Conservation (phyloP, 2,888 invertebrate species). For the Drosophila nr. medialis region DNA sequence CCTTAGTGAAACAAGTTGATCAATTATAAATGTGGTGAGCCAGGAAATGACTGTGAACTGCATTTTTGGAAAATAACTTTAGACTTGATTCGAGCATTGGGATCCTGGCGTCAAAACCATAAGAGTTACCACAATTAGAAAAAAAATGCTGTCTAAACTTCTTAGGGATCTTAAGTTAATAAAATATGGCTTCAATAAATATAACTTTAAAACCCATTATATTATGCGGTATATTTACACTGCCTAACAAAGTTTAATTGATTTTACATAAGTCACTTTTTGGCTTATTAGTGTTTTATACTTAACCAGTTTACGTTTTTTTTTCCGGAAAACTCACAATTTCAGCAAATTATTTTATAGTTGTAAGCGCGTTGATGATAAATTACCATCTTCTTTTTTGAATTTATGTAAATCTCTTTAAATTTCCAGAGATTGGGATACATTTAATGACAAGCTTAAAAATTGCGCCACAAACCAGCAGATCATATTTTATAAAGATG, state of each 20-base stretch:
- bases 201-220: background rate
- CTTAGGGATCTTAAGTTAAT: background rate
- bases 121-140: background rate
- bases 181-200: background rate
- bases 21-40: conserved; percentile 16
- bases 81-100: background rate
- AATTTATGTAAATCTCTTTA: background rate
- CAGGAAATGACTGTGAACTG: conserved; percentile 18
- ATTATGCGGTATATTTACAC: background rate
- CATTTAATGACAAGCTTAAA: background rate
- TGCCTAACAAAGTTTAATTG: background rate
- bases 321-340: background rate
- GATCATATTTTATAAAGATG: background rate
- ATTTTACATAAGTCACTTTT: background rate
- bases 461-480: background rate
- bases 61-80: background rate
- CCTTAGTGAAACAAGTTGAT: conserved; percentile 27
- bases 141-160: background rate
- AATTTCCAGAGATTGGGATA: background rate
- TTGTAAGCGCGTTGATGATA: background rate
- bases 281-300: background rate
- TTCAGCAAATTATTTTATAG: background rate
- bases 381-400: background rate
- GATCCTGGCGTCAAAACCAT: conserved; percentile 24
- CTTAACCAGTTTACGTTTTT: background rate